phyloP scores from a whole-genome alignment of 2,113 vertebrate species.

The Pholis gunnellus region DNA sequence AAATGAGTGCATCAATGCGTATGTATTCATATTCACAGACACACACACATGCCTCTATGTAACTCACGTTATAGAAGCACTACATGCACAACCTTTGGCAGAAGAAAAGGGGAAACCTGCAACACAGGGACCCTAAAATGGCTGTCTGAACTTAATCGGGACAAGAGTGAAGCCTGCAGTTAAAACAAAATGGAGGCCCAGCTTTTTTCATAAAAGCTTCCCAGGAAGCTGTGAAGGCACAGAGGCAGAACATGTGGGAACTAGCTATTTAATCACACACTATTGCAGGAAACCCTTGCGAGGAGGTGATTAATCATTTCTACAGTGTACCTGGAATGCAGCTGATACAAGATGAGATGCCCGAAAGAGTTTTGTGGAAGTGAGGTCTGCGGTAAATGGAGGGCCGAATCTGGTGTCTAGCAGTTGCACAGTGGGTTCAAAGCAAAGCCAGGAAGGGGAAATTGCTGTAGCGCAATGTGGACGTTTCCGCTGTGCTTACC shows the following conservation, averaged over 20 bases:
- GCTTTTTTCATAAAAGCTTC: slow-evolving; percentile 27
- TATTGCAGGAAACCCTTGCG: slow-evolving; percentile 32
- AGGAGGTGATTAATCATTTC: slow-evolving; percentile 62
- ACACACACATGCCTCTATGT: slow-evolving; percentile 32
- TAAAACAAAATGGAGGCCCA: slow-evolving; percentile 59
- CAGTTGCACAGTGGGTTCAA: slow-evolving; percentile 31
- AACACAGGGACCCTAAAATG: slow-evolving; percentile 59
- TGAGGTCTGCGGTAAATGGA: slow-evolving; percentile 3
- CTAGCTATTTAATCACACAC: slow-evolving; percentile 38
- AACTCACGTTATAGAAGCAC: slow-evolving; percentile 29
- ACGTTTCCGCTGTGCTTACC: slow-evolving; percentile 77
- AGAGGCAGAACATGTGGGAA: slow-evolving; percentile 44
- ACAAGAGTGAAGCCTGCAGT: slow-evolving; percentile 24
- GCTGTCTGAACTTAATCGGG: slow-evolving; percentile 41
- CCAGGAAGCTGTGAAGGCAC: slow-evolving; percentile 42
- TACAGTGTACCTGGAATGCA: not conserved
- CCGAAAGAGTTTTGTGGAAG: slow-evolving; percentile 14
- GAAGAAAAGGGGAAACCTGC: slow-evolving; percentile 7
- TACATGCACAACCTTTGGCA: slow-evolving; percentile 44
- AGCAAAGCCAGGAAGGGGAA: slow-evolving; percentile 48
- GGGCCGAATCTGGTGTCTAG: slow-evolving; percentile 42
- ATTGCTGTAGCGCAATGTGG: slow-evolving; percentile 36
- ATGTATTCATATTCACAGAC: slow-evolving; percentile 33
- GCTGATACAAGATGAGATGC: slow-evolving; percentile 32
- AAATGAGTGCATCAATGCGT: slow-evolving; percentile 18